Evolutionary conservation across 2,797 vertebrate species (phyloP), one percentile per base, ranked within the genome.

Genomic region (Aplochiton taeniatus): DNA sequence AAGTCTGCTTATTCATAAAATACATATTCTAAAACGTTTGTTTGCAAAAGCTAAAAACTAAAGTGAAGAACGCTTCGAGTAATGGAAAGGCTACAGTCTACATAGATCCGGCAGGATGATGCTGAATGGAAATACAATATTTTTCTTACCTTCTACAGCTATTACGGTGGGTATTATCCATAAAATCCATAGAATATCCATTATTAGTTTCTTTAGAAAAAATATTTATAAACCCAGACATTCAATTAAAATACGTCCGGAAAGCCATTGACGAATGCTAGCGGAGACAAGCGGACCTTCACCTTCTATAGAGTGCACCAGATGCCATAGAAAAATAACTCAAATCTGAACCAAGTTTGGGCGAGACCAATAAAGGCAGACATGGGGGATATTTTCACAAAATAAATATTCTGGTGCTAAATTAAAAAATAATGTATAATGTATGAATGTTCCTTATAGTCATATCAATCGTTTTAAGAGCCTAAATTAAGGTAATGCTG

Each of bases 171-270:
- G 90, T 85, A 93, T 78, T 87, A 85, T 93, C 91, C 92, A 94
- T 90, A 94, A 90, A 88, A 94, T 93, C 92, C 93, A 94, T 77
- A 93, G 82, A 90, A 93, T 93, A 92, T 93, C 93, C 93, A 94
- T 94, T 81, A 89, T 87, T 85, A 82, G 77, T 91, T 85, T 87
- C 83, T 90, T 87, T 45, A 61, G 68, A 63, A 47, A 64, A 65
- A 69, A 69, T 61, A 48, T 51, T 72, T 67, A 69, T 80, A 81
- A 78, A 77, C 79, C 89, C 88, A 83, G 88, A 83, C 90, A 91
- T 90, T 93, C 90, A 93, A 84, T 91, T 87, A 73, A 87, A 90
- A 86, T 77, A 78, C 67, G 85, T 90, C 90, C 90, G 67, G 85
- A 89, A 85, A 92, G 92, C 92, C 93, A 94, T 93, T 90, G 89